Percentiles rank a stretch among this genome's conserved stretches.
Evolutionary conservation across 2,797 vertebrate genomes (phyloP).

Genomic region (Notoglanidium macrostoma): DNA sequence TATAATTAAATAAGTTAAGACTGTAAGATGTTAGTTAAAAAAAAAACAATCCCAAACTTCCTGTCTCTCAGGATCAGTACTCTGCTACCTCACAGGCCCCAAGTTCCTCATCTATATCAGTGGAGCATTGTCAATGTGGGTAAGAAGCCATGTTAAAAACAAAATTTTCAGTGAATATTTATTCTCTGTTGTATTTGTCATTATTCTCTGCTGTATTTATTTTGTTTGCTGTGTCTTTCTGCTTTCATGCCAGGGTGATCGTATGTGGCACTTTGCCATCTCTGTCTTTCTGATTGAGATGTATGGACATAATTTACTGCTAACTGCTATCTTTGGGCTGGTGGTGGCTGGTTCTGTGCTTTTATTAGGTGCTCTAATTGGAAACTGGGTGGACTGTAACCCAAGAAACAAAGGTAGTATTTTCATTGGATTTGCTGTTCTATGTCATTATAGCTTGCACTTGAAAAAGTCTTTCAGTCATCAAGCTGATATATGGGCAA

Average conservation of each 20-base stretch:
- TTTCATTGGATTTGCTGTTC: background rate
- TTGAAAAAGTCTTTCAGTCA: background rate
- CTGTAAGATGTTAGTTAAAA: background rate
- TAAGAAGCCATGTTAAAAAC: constrained; percentile 64
- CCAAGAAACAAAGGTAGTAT: constrained; percentile 79
- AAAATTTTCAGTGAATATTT: background rate
- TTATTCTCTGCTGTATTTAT: background rate
- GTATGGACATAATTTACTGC: constrained; percentile 74
- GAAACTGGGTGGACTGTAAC: constrained; percentile 82
- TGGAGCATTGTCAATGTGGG: constrained; percentile 80
- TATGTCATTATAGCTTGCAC: background rate
- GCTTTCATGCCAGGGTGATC: constrained; percentile 72
- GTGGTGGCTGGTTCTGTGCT: constrained; percentile 78
- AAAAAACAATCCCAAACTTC: background rate
- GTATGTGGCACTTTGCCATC: constrained; percentile 82
- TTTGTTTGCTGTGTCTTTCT: constrained; percentile 26
- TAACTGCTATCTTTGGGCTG: constrained; percentile 77
- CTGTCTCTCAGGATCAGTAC: constrained; percentile 67
- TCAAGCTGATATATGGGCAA: background rate
- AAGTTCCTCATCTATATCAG: constrained; percentile 80
- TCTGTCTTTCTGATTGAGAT: constrained; percentile 81
- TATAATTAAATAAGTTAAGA: background rate
- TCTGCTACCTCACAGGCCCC: constrained; percentile 75
- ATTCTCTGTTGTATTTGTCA: background rate
- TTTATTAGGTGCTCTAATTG: constrained; percentile 79